A percentile compares a stretch with the other conserved stretches of the same genome.
These are phyloP conservation scores for Drosophila tsacasi DNA, from an alignment of 1,140 invertebrate species.

Conservation along the genomic window DNA sequence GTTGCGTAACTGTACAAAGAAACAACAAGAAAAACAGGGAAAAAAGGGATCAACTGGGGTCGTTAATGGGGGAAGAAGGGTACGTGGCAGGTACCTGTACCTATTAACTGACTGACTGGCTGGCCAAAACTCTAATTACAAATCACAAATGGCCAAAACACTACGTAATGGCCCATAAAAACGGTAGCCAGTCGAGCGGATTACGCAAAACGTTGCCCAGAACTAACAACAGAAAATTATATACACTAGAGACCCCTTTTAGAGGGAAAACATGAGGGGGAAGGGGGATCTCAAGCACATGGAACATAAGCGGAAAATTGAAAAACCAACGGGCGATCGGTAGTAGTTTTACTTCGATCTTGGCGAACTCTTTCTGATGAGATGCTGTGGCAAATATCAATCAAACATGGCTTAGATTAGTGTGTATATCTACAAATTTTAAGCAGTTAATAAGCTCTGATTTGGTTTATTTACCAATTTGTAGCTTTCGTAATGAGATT, in stretches of 20 bases:
- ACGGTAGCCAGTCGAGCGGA: conserved; percentile 71
- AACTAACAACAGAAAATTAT: conserved; percentile 33
- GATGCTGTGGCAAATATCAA: background rate
- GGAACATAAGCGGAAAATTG: conserved; percentile 69
- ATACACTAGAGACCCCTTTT: background rate
- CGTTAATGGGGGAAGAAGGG: background rate
- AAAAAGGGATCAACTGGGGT: conserved; percentile 17
- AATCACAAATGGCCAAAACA: conserved; percentile 80
- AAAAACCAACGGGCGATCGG: conserved; percentile 61
- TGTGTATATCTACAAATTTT: background rate
- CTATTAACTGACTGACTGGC: conserved; percentile 37
- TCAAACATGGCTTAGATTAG: background rate
- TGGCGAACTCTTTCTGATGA: background rate
- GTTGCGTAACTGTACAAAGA: conserved; percentile 49
- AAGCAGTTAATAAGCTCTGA: background rate
- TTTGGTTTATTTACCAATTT: background rate
- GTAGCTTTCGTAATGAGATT: background rate
- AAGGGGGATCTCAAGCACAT: background rate
- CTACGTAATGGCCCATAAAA: conserved; percentile 73
- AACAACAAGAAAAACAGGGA: conserved; percentile 3
- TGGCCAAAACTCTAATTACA: conserved; percentile 72
- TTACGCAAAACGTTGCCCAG: conserved; percentile 70
- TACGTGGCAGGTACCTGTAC: conserved; percentile 11
- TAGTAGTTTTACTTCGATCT: background rate
- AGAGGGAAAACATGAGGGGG: background rate